Percentiles rank a stretch among this genome's conserved stretches.
Evolutionary conservation across 2,113 vertebrate genomes (phyloP).

Genomic region (Myotis davidii): DNA sequence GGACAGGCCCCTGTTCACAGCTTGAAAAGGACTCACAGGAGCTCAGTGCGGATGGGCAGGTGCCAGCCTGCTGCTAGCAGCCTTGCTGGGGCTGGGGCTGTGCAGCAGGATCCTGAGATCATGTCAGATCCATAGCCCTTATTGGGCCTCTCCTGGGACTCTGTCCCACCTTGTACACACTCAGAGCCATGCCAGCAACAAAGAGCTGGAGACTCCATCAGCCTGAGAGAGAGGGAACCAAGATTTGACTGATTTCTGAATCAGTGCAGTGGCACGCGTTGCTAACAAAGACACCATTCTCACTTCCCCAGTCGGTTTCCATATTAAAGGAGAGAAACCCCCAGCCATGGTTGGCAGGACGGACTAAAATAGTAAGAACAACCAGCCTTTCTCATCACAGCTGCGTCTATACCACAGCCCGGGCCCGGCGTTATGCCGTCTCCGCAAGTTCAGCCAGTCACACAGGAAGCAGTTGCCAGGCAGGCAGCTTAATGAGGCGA

Average conservation of each 20-base stretch:
- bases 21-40: neutral
- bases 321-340: constrained; percentile 37
- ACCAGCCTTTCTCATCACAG: neutral
- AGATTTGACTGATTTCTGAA: constrained; percentile 8
- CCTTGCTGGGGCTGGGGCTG: neutral
- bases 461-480: neutral
- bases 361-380: neutral
- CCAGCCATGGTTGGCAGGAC: neutral
- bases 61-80: neutral
- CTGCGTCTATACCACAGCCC: neutral
- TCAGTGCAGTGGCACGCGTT: neutral
- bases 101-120: neutral
- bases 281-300: neutral
- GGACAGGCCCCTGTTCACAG: neutral
- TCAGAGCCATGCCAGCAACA: neutral
- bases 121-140: neutral
- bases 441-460: neutral
- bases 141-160: neutral
- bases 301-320: constrained; percentile 47
- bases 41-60: neutral
- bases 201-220: neutral
- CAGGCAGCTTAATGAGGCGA: neutral
- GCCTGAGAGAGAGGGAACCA: neutral
- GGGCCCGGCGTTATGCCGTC: neutral
- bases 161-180: neutral